Evolutionary conservation across 2,113 vertebrate species (phyloP).

Genomic region (Leucoraja erinaceus): DNA sequence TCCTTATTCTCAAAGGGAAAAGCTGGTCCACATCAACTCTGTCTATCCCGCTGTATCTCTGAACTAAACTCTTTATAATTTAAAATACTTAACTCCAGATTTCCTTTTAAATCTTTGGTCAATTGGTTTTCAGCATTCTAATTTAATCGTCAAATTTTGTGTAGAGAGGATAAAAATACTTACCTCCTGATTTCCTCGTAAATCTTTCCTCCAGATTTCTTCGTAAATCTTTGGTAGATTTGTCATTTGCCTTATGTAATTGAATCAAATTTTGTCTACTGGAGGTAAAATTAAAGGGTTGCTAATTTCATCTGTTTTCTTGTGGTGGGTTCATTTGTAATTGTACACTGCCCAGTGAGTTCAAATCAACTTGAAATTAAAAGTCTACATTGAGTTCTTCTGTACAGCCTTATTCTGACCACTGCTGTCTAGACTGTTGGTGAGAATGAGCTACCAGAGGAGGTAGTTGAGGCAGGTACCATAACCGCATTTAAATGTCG

Average conservation of each 20-base stretch:
- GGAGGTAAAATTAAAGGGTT: neutral
- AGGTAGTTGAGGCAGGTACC: no score
- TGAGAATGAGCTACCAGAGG: no score
- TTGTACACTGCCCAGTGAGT: neutral
- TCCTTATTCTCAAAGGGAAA: no score
- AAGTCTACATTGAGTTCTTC: neutral
- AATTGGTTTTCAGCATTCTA: neutral
- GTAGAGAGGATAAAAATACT: neutral
- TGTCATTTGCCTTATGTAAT: neutral
- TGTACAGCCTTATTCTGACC: neutral
- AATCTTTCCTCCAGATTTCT: neutral
- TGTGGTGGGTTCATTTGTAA: neutral
- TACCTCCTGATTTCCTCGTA: neutral
- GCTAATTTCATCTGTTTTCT: neutral
- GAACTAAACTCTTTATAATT: no score
- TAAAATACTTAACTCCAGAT: neutral
- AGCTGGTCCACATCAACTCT: no score
- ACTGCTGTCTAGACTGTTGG: neutral
- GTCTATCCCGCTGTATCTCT: no score
- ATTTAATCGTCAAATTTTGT: neutral
- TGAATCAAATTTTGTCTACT: neutral
- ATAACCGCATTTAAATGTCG: no score
- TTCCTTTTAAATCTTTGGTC: neutral
- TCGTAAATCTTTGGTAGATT: neutral
- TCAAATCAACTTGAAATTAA: neutral